phyloP scores from a whole-genome alignment of 2,888 invertebrate species.

The Lamellibrachia satsuma region DNA sequence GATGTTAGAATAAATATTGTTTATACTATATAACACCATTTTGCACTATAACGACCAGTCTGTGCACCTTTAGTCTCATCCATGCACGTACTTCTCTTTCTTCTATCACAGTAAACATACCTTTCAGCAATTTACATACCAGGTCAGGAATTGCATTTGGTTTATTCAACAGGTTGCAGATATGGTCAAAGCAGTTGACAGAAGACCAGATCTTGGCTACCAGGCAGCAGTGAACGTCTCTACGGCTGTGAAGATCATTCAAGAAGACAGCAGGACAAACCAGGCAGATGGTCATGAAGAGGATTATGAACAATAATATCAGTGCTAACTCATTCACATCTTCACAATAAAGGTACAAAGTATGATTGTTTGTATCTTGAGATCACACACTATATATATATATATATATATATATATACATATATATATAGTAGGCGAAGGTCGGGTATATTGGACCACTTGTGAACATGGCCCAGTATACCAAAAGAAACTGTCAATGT shows the following conservation, averaged over 20 bases:
- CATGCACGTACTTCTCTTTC: background rate
- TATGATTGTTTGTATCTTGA: no score
- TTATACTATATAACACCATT: background rate
- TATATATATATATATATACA: no score
- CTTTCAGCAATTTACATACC: background rate
- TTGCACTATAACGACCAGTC: background rate
- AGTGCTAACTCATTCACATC: background rate
- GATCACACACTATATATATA: no score
- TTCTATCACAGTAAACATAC: background rate
- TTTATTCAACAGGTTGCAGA: slow-evolving; percentile 73
- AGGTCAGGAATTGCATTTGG: slow-evolving; percentile 22
- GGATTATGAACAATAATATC: background rate
- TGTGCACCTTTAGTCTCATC: background rate
- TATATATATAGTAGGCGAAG: no score
- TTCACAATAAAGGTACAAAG: background rate
- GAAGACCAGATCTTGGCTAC: slow-evolving; percentile 87
- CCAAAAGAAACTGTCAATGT: no score
- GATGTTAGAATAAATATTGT: background rate
- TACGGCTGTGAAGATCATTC: background rate
- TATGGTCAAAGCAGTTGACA: slow-evolving; percentile 88
- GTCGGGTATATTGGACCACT: no score
- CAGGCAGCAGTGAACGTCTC: slow-evolving; percentile 79
- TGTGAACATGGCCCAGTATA: no score
- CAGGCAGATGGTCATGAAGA: background rate
- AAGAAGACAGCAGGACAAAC: background rate